Base-by-base conservation (phyloP, 1,140 invertebrate genomes). In the Drosophila rufa region DNA sequence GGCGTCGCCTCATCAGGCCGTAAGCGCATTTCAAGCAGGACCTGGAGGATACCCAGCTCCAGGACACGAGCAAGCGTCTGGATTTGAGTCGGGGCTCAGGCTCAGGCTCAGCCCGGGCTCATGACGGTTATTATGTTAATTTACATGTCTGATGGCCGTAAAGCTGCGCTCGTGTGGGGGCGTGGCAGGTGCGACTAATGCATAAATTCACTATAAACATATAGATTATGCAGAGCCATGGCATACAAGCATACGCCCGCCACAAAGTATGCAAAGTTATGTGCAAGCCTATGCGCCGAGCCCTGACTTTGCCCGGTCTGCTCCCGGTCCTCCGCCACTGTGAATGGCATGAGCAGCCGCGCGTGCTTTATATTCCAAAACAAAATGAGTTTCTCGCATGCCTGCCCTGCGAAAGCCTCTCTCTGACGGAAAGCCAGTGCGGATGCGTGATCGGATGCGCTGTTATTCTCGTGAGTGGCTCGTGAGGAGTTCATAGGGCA, bases 301-400 rank as follows among this genome's bases (percentile, higher is more conserved):
- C 64, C 57, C 50, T 47, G 80, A 53, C 50, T 47, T 38, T 59
- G 36, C 59, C 62, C 27, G 27, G 27, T 30, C 27, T 62, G 22
- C n/a, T 9, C 27, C 30, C 33, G 53, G 36, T 15, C 53, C 14
- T 15, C 30, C 43, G 66, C 27, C 42, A 14, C 48, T 60, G 45
- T 48, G 46, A 59, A 47, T 70, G 48, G 84, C 80, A 83, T 70
- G 83, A 86, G 83, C 84, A 89, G 76, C 64, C 64, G 80, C 80
- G 84, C 83, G 84, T 89, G 83, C 68, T 87, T 86, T 66, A 83
- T 69, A 80, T 77, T 40, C 62, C 70, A 68, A 82, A 87, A 87
- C 83, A 86, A 86, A 86, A 86, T 87, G 83, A 87, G 83, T 87
- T 86, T 89, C 71, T 86, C 75, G 83, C 83, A 86, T 87, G 83